phyloP scores from a whole-genome alignment of 2,797 vertebrate species.

The Lates japonicus region DNA sequence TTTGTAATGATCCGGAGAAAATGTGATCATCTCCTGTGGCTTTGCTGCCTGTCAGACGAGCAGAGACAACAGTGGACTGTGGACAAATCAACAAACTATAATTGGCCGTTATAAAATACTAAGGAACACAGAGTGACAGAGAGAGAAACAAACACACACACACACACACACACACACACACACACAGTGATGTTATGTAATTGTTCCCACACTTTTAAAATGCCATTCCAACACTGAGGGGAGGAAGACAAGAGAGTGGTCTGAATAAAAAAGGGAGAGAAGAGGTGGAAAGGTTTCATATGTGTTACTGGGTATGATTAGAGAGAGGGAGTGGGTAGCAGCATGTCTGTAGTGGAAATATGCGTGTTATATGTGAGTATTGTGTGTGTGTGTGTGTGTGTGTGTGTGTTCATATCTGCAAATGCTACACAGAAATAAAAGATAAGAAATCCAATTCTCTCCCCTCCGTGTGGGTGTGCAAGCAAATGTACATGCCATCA shows the following conservation, averaged over 20 bases:
- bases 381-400: neutral
- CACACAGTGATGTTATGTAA: slow-evolving; percentile 48
- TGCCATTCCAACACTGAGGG: slow-evolving; percentile 23
- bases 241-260: slow-evolving; percentile 6
- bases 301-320: slow-evolving; percentile 17
- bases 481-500: slow-evolving; percentile 32
- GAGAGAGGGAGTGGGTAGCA: slow-evolving; percentile 9
- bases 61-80: slow-evolving; percentile 3
- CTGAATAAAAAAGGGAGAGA: slow-evolving; percentile 7
- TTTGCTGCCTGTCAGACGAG: slow-evolving; percentile 16
- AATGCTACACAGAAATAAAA: slow-evolving; percentile 27
- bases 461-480: slow-evolving; percentile 27
- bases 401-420: slow-evolving; percentile 24
- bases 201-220: slow-evolving; percentile 43
- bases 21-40: slow-evolving; percentile 42
- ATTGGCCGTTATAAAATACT: slow-evolving; percentile 53
- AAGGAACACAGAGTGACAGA: slow-evolving; percentile 32
- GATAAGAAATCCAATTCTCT: slow-evolving; percentile 42
- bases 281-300: slow-evolving; percentile 35
- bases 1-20: slow-evolving; percentile 45
- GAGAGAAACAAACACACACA: slow-evolving; percentile 4
- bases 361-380: neutral
- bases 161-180: slow-evolving; percentile 27
- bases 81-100: slow-evolving; percentile 26
- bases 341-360: neutral